Evolutionary conservation across 2,797 vertebrate genomes (phyloP).

Genomic region (Anguilla marmorata): DNA sequence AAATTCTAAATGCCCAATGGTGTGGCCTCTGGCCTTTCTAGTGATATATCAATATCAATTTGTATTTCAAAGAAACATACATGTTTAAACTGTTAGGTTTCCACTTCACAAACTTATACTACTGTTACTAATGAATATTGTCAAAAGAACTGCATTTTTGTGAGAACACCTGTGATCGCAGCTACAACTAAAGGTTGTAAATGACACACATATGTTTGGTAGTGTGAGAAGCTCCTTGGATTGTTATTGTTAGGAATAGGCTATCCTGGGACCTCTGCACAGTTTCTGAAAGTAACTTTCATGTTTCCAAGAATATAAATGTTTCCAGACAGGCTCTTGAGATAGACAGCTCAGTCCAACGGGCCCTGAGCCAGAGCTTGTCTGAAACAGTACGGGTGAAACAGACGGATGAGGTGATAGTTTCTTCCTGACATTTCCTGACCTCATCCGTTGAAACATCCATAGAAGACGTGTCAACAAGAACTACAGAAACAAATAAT

Average conservation of each 20-base stretch:
- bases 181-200: background rate
- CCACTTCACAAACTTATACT: background rate
- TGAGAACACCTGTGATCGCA: background rate
- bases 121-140: background rate
- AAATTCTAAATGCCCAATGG: no score
- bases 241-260: background rate
- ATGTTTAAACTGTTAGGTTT: background rate
- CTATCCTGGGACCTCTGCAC: background rate
- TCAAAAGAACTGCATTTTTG: background rate
- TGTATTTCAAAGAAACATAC: slow-evolving; percentile 1
- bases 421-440: background rate
- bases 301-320: slow-evolving; percentile 4
- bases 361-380: background rate
- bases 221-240: background rate
- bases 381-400: background rate
- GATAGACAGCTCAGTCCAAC: background rate
- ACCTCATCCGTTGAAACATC: background rate
- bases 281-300: background rate
- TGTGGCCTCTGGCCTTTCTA: no score
- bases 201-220: background rate
- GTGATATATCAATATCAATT: background rate
- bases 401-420: background rate
- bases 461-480: background rate
- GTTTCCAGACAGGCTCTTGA: slow-evolving; percentile 11
- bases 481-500: background rate